phyloP scores from a whole-genome alignment of 1,140 invertebrate genomes.

The Adoxophyes honmai region DNA sequence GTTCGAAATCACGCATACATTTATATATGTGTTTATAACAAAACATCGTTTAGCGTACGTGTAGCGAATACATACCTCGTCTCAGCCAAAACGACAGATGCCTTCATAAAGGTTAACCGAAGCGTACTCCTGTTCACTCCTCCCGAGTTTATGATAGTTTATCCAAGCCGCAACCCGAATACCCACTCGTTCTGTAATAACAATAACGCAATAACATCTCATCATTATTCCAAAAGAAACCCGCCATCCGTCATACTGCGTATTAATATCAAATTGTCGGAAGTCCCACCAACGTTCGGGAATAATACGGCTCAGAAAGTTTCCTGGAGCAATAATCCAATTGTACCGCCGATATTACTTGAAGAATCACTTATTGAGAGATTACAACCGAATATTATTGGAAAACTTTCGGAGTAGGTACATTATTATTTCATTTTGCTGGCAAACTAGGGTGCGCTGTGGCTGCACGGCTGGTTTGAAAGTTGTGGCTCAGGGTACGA shows the following conservation, averaged over 20 bases:
- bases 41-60: too few species aligned
- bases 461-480: too few species aligned
- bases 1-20: too few species aligned
- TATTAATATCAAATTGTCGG: slow-evolving; percentile 15
- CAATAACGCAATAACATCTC: slow-evolving; percentile 4
- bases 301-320: slow-evolving; percentile 8
- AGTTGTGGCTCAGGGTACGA: too few species aligned
- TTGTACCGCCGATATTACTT: slow-evolving; percentile 21
- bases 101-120: too few species aligned
- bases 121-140: too few species aligned
- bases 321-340: slow-evolving; percentile 18
- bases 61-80: too few species aligned
- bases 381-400: slow-evolving; percentile 16
- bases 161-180: background rate
- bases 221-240: slow-evolving; percentile 8
- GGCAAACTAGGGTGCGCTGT: too few species aligned
- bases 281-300: slow-evolving; percentile 2
- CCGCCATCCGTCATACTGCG: slow-evolving; percentile 1
- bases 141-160: too few species aligned
- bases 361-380: slow-evolving; percentile 20
- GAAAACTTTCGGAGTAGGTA: background rate
- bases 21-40: too few species aligned
- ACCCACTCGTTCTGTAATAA: background rate
- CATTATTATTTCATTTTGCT: too few species aligned
- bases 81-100: too few species aligned